Conservation (phyloP, 2,797 vertebrate species). For the Prunella strophiata region DNA sequence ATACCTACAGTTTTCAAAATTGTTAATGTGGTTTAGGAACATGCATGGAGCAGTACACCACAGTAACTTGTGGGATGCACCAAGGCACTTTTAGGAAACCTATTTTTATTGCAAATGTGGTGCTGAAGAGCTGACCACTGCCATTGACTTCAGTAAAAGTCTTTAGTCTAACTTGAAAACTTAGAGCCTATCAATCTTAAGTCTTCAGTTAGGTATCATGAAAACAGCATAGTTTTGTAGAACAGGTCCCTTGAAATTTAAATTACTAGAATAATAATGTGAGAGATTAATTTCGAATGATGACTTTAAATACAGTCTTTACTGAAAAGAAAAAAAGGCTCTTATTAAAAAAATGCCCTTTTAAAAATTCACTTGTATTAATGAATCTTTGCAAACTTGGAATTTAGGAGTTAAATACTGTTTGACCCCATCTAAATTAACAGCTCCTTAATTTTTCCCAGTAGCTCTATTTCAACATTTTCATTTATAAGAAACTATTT, state of each 20-base stretch:
- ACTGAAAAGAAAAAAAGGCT: neutral
- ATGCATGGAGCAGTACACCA: neutral
- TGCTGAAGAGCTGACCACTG: neutral
- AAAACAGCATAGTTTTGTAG: neutral
- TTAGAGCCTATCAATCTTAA: neutral
- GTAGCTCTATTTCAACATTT: neutral
- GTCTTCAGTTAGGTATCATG: neutral
- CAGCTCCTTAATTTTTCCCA: neutral
- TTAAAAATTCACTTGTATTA: neutral
- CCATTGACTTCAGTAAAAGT: neutral
- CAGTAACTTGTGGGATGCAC: neutral
- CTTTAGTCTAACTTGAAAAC: neutral
- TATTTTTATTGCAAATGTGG: neutral
- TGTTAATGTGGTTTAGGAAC: neutral
- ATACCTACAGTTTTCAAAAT: neutral
- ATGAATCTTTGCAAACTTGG: neutral
- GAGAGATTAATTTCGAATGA: conserved; percentile 14
- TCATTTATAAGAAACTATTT: neutral
- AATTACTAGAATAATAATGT: neutral
- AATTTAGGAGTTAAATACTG: neutral
- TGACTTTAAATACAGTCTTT: conserved; percentile 29
- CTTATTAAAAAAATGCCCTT: neutral
- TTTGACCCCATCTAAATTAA: conserved; percentile 10
- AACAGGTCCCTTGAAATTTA: neutral
- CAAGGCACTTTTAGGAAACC: neutral